Evolutionary conservation across 2,888 invertebrate genomes (phyloP).

Genomic region (Caenorhabditis angaria): DNA sequence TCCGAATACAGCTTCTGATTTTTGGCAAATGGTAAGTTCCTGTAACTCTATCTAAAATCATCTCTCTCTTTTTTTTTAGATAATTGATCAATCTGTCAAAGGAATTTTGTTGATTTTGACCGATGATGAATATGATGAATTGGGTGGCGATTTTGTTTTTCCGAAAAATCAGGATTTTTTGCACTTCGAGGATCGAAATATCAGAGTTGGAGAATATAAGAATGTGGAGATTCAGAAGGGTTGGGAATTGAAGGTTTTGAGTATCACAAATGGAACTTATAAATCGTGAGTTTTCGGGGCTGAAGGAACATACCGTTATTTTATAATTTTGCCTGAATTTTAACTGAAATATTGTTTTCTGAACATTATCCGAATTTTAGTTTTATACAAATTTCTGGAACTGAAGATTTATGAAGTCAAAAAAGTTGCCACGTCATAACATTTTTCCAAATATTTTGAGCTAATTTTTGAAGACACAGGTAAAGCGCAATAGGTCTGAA

Average conservation of each 20-base stretch:
- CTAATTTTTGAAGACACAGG: too few species aligned
- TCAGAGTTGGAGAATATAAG: slow-evolving; percentile 51
- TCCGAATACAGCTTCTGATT: slow-evolving; percentile 38
- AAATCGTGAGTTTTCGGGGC: slow-evolving; percentile 26
- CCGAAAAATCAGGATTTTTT: slow-evolving; percentile 41
- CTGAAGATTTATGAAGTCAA: too few species aligned
- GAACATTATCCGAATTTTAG: too few species aligned
- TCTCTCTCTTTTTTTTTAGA: background rate
- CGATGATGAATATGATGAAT: slow-evolving; percentile 36
- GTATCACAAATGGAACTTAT: slow-evolving; percentile 39
- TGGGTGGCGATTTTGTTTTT: slow-evolving; percentile 20
- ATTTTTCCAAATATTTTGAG: too few species aligned
- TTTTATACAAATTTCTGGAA: too few species aligned
- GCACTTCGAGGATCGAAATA: slow-evolving; percentile 34
- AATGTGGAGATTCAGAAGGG: slow-evolving; percentile 27
- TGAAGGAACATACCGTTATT: too few species aligned
- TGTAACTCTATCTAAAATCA: background rate
- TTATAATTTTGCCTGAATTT: too few species aligned
- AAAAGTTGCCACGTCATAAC: too few species aligned
- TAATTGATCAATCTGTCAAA: slow-evolving; percentile 44
- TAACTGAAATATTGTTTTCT: too few species aligned
- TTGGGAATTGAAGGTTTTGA: slow-evolving; percentile 41
- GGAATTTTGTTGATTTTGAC: slow-evolving; percentile 48
- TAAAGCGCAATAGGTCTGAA: too few species aligned
- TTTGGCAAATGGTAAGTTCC: slow-evolving; percentile 51